These are phyloP conservation scores for Polylopha cassiicola DNA, from an alignment of 2,888 invertebrate species.

Conservation along the genomic window DNA sequence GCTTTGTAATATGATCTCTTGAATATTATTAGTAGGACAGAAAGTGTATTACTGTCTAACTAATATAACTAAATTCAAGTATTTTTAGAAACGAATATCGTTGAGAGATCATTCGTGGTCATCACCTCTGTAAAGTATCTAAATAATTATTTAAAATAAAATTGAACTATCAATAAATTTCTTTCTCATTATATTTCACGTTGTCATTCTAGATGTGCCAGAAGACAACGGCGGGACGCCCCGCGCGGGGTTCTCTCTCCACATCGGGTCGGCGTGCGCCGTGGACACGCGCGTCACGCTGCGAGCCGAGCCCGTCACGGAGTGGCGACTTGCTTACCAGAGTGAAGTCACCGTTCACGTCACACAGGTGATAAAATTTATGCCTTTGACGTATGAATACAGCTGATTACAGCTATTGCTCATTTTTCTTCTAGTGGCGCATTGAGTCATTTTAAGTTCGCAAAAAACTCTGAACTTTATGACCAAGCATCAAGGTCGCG, in stretches of 20 bases:
- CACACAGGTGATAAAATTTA: slow-evolving; percentile 33
- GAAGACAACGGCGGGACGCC: slow-evolving; percentile 20
- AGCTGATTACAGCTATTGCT: not conserved
- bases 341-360: slow-evolving; percentile 28
- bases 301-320: slow-evolving; percentile 37
- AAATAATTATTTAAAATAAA: not conserved
- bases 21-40: too few species aligned
- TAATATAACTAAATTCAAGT: too few species aligned
- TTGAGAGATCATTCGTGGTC: too few species aligned
- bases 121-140: too few species aligned
- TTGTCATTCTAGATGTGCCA: slow-evolving; percentile 17
- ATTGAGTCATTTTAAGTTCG: not conserved
- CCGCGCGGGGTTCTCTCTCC: slow-evolving; percentile 51
- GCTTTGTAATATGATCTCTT: too few species aligned
- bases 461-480: too few species aligned
- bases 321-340: slow-evolving; percentile 41
- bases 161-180: not conserved
- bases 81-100: too few species aligned
- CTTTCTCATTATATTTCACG: not conserved
- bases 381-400: not conserved
- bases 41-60: too few species aligned
- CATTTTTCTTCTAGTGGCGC: not conserved
- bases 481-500: too few species aligned
- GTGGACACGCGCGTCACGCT: slow-evolving; percentile 33
- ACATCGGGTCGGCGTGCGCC: slow-evolving; percentile 55